phyloP scores from a whole-genome alignment of 1,140 invertebrate species.

The Drosophila teissieri region DNA sequence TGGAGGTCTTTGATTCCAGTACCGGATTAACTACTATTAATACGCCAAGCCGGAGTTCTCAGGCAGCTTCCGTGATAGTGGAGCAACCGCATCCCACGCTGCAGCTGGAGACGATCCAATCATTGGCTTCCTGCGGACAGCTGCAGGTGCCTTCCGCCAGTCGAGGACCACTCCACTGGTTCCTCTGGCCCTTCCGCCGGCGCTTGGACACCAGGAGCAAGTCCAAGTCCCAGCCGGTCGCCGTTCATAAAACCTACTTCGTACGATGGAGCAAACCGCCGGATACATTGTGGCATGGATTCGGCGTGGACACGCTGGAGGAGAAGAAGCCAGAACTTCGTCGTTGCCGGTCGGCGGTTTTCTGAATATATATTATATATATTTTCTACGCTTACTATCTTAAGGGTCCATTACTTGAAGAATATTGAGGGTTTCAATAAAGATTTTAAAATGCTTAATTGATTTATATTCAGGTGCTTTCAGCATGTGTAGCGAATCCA shows the following conservation, averaged over 20 bases:
- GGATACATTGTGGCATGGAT: slow-evolving; percentile 67
- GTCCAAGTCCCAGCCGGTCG: slow-evolving; percentile 39
- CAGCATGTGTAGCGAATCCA: no score
- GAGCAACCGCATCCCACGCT: slow-evolving; percentile 50
- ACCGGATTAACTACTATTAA: neutral
- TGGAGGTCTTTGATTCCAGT: slow-evolving; percentile 6
- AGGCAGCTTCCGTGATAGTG: slow-evolving; percentile 37
- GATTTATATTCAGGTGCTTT: neutral
- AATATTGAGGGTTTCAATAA: slow-evolving; percentile 8
- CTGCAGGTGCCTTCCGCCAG: slow-evolving; percentile 8
- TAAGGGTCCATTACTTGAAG: slow-evolving; percentile 1
- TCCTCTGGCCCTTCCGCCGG: slow-evolving; percentile 68
- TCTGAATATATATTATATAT: slow-evolving; percentile 49
- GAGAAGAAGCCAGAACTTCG: slow-evolving; percentile 36
- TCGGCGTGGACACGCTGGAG: slow-evolving; percentile 50
- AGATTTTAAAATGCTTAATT: neutral
- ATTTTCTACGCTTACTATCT: slow-evolving; percentile 28
- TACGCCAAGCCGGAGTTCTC: neutral
- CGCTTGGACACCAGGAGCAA: slow-evolving; percentile 7
- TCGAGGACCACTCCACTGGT: slow-evolving; percentile 59
- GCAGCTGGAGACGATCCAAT: slow-evolving; percentile 55
- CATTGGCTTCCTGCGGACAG: slow-evolving; percentile 1
- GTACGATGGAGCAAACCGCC: slow-evolving; percentile 76
- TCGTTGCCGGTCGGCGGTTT: slow-evolving; percentile 71
- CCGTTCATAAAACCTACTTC: slow-evolving; percentile 79